Evolutionary conservation across 2,888 invertebrate species (phyloP).

Genomic region (Tuta absoluta): DNA sequence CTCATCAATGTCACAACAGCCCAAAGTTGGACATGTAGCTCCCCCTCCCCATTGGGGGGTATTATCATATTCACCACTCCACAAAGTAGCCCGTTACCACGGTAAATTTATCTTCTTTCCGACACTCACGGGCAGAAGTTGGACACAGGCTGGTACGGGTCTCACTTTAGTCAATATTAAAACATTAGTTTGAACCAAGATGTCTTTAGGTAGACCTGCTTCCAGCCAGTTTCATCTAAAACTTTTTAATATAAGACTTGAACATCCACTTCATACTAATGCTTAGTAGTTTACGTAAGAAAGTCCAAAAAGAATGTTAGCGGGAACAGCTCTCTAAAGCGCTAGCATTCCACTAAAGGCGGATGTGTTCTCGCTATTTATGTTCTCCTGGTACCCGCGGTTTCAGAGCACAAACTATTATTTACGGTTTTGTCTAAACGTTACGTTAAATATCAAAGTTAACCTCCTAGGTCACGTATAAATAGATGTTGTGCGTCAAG

Average conservation of each 20-base stretch:
- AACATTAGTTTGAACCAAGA: no score
- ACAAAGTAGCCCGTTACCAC: no score
- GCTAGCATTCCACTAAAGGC: conserved; percentile 8
- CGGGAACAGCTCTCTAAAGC: neutral
- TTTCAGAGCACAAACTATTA: conserved; percentile 25
- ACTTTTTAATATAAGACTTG: neutral
- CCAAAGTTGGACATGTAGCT: no score
- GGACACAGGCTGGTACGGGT: no score
- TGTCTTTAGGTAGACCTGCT: no score
- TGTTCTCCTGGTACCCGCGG: conserved; percentile 22
- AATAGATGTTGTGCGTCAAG: conserved; percentile 53
- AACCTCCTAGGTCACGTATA: conserved; percentile 56
- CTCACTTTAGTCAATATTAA: no score
- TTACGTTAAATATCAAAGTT: conserved; percentile 55
- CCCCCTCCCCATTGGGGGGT: no score
- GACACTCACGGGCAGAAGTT: no score
- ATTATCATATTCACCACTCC: no score
- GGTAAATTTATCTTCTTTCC: no score
- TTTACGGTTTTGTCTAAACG: conserved; percentile 31
- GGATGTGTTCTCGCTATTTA: conserved; percentile 18
- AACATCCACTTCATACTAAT: neutral
- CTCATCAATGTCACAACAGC: no score
- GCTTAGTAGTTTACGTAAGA: conserved; percentile 1
- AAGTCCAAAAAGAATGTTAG: conserved; percentile 12
- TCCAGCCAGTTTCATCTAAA: no score